Conservation (phyloP, 2,888 invertebrate genomes). For the Marasmarcha lunaedactyla region DNA sequence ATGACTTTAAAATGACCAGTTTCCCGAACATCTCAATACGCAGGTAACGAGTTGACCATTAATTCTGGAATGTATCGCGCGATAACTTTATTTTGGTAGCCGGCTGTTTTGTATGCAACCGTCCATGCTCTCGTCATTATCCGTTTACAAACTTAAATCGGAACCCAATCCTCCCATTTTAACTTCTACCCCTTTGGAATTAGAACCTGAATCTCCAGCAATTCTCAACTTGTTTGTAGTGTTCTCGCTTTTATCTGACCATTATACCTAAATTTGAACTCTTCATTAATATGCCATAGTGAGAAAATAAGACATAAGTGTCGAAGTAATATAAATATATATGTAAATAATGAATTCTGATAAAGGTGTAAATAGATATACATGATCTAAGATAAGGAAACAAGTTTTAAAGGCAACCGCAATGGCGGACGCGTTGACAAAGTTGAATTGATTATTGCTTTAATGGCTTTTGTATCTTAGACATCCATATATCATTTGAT, state of each 20-base stretch:
- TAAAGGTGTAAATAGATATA: conserved; percentile 27
- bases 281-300: conserved; percentile 65
- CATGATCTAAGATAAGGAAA: neutral
- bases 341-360: conserved; percentile 63
- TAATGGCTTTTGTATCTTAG: conserved; percentile 17
- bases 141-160: conserved; percentile 28
- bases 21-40: conserved; percentile 63
- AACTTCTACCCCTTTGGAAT: conserved; percentile 20
- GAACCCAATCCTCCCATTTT: conserved; percentile 18
- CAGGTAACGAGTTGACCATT: conserved; percentile 69
- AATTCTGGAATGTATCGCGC: conserved; percentile 67
- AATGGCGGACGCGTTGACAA: conserved; percentile 28
- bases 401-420: neutral
- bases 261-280: conserved; percentile 70
- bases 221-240: conserved; percentile 23
- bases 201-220: conserved; percentile 19
- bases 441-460: conserved; percentile 26
- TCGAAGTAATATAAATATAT: conserved; percentile 41
- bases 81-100: conserved; percentile 71
- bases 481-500: no score
- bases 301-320: conserved; percentile 62
- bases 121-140: conserved; percentile 66
- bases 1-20: conserved; percentile 38
- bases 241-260: conserved; percentile 68
- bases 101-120: conserved; percentile 67